Conservation (phyloP, 2,888 invertebrate species). For the Folsomia candida region DNA sequence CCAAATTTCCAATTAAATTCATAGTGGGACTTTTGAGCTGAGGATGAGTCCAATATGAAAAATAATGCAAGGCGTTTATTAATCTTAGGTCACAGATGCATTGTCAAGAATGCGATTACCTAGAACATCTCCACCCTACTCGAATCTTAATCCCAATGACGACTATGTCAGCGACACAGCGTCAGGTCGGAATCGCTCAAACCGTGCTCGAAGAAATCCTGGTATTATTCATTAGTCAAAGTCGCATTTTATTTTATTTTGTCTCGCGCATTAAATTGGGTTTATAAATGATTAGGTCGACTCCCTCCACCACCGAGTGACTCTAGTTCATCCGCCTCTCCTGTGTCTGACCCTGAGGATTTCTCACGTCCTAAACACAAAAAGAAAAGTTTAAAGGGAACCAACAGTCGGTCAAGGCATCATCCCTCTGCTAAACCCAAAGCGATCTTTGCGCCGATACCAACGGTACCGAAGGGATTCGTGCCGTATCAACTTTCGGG, state of each 20-base stretch:
- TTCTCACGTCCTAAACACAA: conserved; percentile 46
- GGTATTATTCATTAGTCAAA: conserved; percentile 24
- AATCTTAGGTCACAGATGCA: conserved; percentile 54
- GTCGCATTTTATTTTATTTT: not conserved
- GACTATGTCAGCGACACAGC: conserved; percentile 50
- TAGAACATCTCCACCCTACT: conserved; percentile 48
- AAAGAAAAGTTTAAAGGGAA: conserved; percentile 47
- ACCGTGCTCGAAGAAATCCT: conserved; percentile 45
- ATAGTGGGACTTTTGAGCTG: too few relatives aligned
- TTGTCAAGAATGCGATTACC: conserved; percentile 53
- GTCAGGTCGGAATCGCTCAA: conserved; percentile 45
- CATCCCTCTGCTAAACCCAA: conserved; percentile 42
- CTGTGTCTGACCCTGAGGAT: conserved; percentile 50
- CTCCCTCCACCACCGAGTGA: conserved; percentile 48
- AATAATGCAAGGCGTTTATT: not conserved
- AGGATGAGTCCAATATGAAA: not conserved
- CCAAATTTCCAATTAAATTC: too few relatives aligned
- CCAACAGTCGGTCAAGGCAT: conserved; percentile 44
- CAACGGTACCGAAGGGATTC: conserved; percentile 49
- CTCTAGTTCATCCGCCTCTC: conserved; percentile 48
- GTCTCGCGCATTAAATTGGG: not conserved
- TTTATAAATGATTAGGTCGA: conserved; percentile 25
- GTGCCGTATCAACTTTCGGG: conserved; percentile 47
- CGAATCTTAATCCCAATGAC: conserved; percentile 48
- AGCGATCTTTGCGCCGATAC: conserved; percentile 50